Base-by-base conservation (phyloP, 2,888 invertebrate genomes). In the Acronicta leporina region DNA sequence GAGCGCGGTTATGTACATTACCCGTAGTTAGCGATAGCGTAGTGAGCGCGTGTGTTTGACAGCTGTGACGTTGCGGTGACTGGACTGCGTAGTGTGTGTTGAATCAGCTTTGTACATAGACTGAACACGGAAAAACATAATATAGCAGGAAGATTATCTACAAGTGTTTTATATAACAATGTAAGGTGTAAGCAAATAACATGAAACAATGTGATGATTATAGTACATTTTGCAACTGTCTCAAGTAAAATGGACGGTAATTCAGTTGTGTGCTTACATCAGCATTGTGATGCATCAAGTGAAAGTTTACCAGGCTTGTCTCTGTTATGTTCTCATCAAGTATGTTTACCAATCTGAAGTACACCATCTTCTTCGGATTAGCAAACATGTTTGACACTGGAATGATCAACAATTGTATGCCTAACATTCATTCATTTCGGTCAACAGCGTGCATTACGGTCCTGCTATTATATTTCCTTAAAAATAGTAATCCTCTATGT, bases 1-100 rank as follows among this genome's bases (percentile, higher is more conserved):
- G 35, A 25, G 47, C 30, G 27, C 41, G 42, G 9, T 14, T 15
- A 10, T 44, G 63, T 27, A 48, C 14, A 11, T 25, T 30, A 16
- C 46, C 15, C 38, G 9, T 35, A 41, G 10, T 6, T 50, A 46
- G 30, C 56, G 42, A 15, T 10, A 16, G 25, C 14, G 0, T 38
- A 38, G 38, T 44, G 7, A 16, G 41, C 35, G 56, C 46, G 42
- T 41, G 55, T 47, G 44, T 44, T 42, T 16, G 46, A 46, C 9
- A n/a, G n/a, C 44, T 27, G 33, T n/a, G 4, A 11, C 13, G 43
- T 20, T 5, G 43, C 11, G 43, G 20, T 11, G 16, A 30, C 45
- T 45, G 44, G 49, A 56, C 41, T 9, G 4, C 5, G 30, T 3
- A 42, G 38, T 30, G 27, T 14, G 5, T 14, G 40, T 35, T 27